Base-by-base conservation (phyloP, 92 coral and sea anemone species). In the Palythoa caribaeorum region DNA sequence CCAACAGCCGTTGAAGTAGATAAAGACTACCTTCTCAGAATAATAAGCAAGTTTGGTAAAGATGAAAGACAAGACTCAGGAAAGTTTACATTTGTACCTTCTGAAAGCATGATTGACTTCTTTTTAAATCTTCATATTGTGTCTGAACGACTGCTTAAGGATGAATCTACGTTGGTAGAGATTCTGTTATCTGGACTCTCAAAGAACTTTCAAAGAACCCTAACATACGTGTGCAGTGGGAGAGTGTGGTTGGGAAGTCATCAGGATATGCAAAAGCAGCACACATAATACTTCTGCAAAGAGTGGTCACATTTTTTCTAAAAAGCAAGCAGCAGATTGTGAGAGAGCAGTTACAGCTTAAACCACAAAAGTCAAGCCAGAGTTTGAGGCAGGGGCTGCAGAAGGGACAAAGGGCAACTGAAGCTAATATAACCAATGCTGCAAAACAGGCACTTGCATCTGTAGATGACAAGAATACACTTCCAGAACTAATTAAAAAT, bases 301-400 rank as follows among this genome's bases (percentile, higher is more conserved):
- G 78, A 68, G 38, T 84, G 11, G 83, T 50, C n/a, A 59, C 84
- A 54, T 52, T 89, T 55, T 73, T 84, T 84, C 68, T 84, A 2
- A 89, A 89, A 70, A 83, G 83, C 39, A 88, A 88, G 52, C 91
- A 88, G 63, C 91, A 88, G 76, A 81, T 83, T 11, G 73, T 83
- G 16, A 38, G 88, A 63, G 91, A 88, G 77, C 91, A 88, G 80
- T 83, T 88, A 13, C 88, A 88, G 71, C 80, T 88, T 12, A 88
- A 88, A 51, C 88, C 83, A 20, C 14, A 88, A 17, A 87, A 88
- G 37, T 53, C 70, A 12, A 84, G 88, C 48, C 88, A 84, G 52
- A 84, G 88, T 47, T 85, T 28, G 81, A 44, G 88, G 66, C 88
- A 85, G 71, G 63, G 83, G n/a, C 52, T 85, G 72, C 37, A 66